phyloP scores from a whole-genome alignment of 92 coral and sea anemone genomes.

The Diadumene lineata region DNA sequence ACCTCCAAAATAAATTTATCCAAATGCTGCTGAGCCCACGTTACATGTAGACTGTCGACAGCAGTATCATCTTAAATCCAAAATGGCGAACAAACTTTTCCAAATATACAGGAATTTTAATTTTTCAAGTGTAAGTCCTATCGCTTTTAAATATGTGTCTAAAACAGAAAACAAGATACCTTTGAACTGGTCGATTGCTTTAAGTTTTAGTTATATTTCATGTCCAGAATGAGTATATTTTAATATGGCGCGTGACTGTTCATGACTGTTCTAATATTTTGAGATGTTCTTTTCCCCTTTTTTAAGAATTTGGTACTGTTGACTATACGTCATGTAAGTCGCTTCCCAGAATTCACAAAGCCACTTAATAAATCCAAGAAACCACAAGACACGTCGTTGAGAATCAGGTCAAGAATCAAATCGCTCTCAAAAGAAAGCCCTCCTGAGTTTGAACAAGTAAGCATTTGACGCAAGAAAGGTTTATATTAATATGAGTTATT shows the following conservation, averaged over 20 bases:
- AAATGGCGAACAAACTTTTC: constrained; percentile 54
- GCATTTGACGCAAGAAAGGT: background rate
- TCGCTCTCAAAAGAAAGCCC: constrained; percentile 61
- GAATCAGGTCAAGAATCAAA: constrained; percentile 60
- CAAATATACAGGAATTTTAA: constrained; percentile 17
- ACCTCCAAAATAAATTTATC: constrained; percentile 9
- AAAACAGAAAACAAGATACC: constrained; percentile 7
- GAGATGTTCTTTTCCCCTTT: background rate
- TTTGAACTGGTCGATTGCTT: background rate
- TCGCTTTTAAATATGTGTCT: background rate
- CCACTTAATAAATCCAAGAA: constrained; percentile 14
- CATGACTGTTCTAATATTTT: background rate
- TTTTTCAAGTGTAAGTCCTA: background rate
- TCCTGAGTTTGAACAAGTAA: constrained; percentile 56
- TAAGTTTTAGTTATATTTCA: background rate
- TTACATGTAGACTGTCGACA: background rate
- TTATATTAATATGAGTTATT: background rate
- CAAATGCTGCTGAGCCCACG: background rate
- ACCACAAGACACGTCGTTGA: constrained; percentile 12
- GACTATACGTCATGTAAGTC: constrained; percentile 16
- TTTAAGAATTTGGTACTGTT: background rate
- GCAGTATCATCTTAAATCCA: constrained; percentile 33
- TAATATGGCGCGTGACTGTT: too few species aligned
- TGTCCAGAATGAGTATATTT: too few species aligned
- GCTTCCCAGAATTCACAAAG: constrained; percentile 13